Conservation (phyloP, 1,140 invertebrate genomes). For the Calliopsis andreniformis region DNA sequence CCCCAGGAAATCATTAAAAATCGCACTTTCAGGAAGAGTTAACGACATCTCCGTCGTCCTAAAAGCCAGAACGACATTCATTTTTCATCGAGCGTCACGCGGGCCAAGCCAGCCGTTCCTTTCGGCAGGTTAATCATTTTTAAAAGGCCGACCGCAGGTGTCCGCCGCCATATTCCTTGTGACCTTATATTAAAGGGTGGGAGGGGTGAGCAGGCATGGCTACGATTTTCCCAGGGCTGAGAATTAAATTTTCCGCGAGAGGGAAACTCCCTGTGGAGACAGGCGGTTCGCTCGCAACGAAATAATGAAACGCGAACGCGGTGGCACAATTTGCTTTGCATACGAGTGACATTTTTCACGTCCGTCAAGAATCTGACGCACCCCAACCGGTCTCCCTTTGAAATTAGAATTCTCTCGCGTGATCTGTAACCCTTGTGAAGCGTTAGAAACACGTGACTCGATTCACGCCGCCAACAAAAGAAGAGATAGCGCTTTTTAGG, state of each 20-base stretch:
- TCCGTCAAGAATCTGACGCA: slow-evolving; percentile 52
- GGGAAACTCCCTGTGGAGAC: slow-evolving; percentile 43
- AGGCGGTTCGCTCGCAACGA: slow-evolving; percentile 17
- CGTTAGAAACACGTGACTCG: background rate
- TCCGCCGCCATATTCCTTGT: slow-evolving; percentile 48
- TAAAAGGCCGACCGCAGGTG: slow-evolving; percentile 73
- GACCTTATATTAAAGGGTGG: slow-evolving; percentile 56
- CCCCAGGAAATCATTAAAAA: slow-evolving; percentile 34
- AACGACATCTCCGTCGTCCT: slow-evolving; percentile 69
- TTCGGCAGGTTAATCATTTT: slow-evolving; percentile 74
- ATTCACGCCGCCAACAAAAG: background rate
- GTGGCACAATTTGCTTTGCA: slow-evolving; percentile 71
- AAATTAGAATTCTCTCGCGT: slow-evolving; percentile 30
- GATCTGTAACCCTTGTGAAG: background rate
- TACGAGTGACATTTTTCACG: slow-evolving; percentile 70
- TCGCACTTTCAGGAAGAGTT: slow-evolving; percentile 47
- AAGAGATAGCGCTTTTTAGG: no score
- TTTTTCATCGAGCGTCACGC: slow-evolving; percentile 70
- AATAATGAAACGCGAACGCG: slow-evolving; percentile 69
- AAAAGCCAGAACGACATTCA: slow-evolving; percentile 49
- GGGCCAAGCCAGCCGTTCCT: slow-evolving; percentile 18
- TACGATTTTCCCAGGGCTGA: slow-evolving; percentile 19
- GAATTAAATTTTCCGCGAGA: slow-evolving; percentile 67
- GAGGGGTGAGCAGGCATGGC: slow-evolving; percentile 29
- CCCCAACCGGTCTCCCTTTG: background rate